Evolutionary conservation across 2,113 vertebrate species (phyloP).

Genomic region (Leptodactylus fuscus): DNA sequence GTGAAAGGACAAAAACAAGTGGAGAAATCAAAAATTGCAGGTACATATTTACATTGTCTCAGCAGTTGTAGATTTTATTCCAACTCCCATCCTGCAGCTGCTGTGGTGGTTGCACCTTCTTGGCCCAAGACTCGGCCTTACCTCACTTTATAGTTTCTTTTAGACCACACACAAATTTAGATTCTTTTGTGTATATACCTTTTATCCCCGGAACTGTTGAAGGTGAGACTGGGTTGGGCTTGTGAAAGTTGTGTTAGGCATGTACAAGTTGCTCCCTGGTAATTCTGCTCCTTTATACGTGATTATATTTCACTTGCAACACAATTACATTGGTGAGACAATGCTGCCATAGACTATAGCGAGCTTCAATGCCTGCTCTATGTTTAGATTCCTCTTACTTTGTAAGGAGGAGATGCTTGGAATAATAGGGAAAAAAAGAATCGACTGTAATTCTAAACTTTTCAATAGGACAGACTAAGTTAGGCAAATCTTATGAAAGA

Average conservation of each 20-base stretch:
- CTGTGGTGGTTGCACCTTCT: too few relatives aligned
- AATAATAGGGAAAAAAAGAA: slow-evolving; percentile 22
- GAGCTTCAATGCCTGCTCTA: slow-evolving; percentile 8
- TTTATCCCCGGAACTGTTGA: too few relatives aligned
- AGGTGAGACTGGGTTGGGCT: background rate
- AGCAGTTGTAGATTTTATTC: too few relatives aligned
- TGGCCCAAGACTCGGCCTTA: too few relatives aligned
- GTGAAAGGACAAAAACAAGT: too few relatives aligned
- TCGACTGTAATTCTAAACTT: slow-evolving; percentile 31
- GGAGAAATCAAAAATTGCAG: too few relatives aligned
- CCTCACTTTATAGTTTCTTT: too few relatives aligned
- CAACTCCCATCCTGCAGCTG: too few relatives aligned
- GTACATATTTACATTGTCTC: too few relatives aligned
- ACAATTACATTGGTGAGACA: slow-evolving; percentile 14
- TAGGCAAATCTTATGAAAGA: background rate
- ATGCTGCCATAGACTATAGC: slow-evolving; percentile 21
- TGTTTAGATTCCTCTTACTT: slow-evolving; percentile 11
- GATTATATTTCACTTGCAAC: slow-evolving; percentile 31
- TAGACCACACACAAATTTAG: too few relatives aligned
- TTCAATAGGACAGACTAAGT: background rate
- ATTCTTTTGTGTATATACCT: too few relatives aligned
- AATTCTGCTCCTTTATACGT: slow-evolving; percentile 1
- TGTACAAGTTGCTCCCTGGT: background rate
- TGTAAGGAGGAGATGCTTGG: background rate
- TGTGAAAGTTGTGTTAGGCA: background rate